A percentile compares a stretch with the other conserved stretches of the same genome.
Conservation (phyloP, 2,797 vertebrate species). For the Alfaro cultratus region DNA sequence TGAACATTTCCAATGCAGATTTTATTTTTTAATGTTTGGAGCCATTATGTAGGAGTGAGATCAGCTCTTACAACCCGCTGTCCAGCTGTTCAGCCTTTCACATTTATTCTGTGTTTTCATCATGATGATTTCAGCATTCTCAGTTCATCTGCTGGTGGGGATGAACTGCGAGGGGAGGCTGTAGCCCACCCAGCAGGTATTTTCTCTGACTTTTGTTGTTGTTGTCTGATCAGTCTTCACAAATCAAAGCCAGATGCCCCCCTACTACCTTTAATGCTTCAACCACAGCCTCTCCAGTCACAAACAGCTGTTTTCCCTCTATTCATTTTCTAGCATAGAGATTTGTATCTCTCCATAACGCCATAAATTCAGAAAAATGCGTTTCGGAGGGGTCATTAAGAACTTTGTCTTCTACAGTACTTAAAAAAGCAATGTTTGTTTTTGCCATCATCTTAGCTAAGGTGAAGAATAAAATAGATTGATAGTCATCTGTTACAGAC, state of each 20-base stretch:
- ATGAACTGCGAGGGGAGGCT: neutral
- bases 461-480: neutral
- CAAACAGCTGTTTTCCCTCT: constrained; percentile 58
- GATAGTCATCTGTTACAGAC: neutral
- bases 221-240: constrained; percentile 51
- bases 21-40: constrained; percentile 22
- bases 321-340: neutral
- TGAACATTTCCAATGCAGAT: neutral
- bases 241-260: constrained; percentile 59
- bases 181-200: constrained; percentile 29
- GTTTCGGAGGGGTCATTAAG: neutral
- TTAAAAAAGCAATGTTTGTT: neutral
- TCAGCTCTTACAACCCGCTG: constrained; percentile 26
- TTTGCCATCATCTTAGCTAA: neutral
- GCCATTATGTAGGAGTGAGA: constrained; percentile 10
- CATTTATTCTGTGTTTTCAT: constrained; percentile 11
- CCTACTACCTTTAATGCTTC: neutral
- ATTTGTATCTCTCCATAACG: neutral
- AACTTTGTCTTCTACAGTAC: neutral
- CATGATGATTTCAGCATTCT: constrained; percentile 25
- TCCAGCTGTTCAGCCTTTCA: constrained; percentile 13
- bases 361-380: neutral
- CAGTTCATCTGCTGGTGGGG: constrained; percentile 37
- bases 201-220: constrained; percentile 51
- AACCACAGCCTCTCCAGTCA: constrained; percentile 27